A percentile compares a stretch with the other conserved stretches of the same genome.
These are phyloP conservation scores for Tipula confusa DNA, from an alignment of 2,888 invertebrate species.

Conservation along the genomic window DNA sequence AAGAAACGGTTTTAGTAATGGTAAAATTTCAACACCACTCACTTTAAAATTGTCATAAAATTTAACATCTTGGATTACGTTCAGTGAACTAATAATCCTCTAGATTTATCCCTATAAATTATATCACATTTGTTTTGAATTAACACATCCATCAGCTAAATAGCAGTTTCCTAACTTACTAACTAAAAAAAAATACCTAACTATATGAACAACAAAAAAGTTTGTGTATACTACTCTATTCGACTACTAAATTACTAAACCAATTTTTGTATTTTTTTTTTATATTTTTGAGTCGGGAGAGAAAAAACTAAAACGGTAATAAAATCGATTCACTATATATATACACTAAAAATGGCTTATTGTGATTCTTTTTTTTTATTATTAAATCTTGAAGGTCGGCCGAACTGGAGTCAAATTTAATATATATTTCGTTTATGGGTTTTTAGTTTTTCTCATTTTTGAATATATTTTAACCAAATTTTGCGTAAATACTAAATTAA, in stretches of 20 bases:
- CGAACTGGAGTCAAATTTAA: slow-evolving; percentile 16
- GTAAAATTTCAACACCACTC: neutral
- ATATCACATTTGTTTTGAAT: neutral
- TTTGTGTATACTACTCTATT: slow-evolving; percentile 3
- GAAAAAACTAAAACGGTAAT: slow-evolving; percentile 21
- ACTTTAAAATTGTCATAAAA: slow-evolving; percentile 7
- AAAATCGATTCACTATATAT: neutral
- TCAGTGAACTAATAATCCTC: neutral
- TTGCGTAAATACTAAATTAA: neutral
- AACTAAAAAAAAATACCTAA: neutral
- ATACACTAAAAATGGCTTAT: slow-evolving; percentile 16
- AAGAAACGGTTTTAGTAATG: neutral
- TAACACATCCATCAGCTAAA: neutral
- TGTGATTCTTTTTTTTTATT: neutral
- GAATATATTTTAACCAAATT: neutral
- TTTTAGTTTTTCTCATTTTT: slow-evolving; percentile 25
- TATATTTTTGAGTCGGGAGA: neutral
- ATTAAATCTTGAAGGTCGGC: slow-evolving; percentile 6
- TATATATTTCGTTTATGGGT: slow-evolving; percentile 13
- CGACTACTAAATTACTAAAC: slow-evolving; percentile 20
- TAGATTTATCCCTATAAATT: neutral
- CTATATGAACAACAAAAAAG: neutral
- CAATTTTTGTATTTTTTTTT: neutral
- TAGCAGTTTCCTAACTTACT: neutral
- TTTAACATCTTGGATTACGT: neutral